Evolutionary conservation across 2,113 vertebrate genomes (phyloP).

Genomic region (Forbesichthys papilliferus): DNA sequence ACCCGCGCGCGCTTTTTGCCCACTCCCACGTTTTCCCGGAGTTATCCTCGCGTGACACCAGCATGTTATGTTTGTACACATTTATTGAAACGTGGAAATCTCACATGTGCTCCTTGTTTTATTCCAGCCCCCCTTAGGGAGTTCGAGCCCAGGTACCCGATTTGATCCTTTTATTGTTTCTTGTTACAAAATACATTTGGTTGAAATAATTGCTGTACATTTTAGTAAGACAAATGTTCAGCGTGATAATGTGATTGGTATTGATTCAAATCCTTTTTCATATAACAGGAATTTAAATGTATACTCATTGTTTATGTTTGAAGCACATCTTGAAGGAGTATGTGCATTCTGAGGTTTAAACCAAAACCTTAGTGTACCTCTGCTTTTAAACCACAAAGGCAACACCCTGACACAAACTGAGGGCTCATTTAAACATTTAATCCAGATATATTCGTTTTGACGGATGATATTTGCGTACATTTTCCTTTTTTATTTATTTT

Average conservation of each 20-base stretch:
- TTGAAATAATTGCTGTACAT: not conserved
- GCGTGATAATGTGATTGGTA: too few relatives aligned
- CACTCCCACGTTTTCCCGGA: not conserved
- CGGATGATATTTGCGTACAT: not conserved
- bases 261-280: too few relatives aligned
- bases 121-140: slow-evolving; percentile 88
- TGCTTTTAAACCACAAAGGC: too few relatives aligned
- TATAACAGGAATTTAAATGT: too few relatives aligned
- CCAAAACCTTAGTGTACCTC: too few relatives aligned
- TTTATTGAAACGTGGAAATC: not conserved
- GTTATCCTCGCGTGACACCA: not conserved
- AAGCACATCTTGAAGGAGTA: too few relatives aligned
- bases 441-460: not conserved
- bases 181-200: not conserved
- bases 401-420: too few relatives aligned
- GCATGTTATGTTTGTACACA: not conserved
- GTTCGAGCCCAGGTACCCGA: slow-evolving; percentile 89
- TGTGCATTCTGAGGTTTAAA: too few relatives aligned
- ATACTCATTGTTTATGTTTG: too few relatives aligned
- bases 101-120: slow-evolving; percentile 35
- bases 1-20: slow-evolving; percentile 53
- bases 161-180: not conserved
- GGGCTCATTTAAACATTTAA: not conserved
- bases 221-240: too few relatives aligned
- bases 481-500: slow-evolving; percentile 42